Percentiles rank a stretch among this genome's conserved stretches.
Conservation (phyloP, 2,113 vertebrate genomes). For the Leucosticte australis region DNA sequence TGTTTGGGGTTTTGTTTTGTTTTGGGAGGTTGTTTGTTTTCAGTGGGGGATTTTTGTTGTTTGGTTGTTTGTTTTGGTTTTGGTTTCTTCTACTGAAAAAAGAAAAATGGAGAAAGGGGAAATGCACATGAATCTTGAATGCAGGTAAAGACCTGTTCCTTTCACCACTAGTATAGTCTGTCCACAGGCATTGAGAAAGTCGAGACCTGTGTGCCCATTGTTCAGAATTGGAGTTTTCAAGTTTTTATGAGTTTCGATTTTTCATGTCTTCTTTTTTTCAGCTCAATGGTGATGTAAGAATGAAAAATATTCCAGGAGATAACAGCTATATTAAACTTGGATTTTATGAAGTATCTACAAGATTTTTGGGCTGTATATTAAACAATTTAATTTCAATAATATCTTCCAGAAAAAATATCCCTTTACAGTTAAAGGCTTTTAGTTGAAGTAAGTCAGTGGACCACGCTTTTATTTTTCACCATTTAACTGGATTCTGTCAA, state of each 20-base stretch:
- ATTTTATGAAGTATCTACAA: not conserved
- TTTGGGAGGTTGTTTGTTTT: not conserved
- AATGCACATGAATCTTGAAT: not conserved
- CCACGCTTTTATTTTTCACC: not conserved
- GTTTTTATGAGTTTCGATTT: not conserved
- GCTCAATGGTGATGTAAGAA: not conserved
- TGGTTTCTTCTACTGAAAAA: not conserved
- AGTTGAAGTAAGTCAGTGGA: not conserved
- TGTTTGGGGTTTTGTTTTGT: not conserved
- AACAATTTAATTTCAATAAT: not conserved
- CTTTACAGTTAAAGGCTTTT: not conserved
- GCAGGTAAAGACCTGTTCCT: not conserved
- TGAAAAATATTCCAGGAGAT: not conserved
- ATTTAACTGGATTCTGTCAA: not conserved
- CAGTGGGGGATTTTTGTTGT: not conserved
- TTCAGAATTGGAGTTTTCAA: not conserved
- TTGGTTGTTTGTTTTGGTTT: not conserved
- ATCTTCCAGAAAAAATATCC: not conserved
- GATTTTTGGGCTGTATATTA: not conserved
- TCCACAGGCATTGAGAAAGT: not conserved
- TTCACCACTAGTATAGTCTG: not conserved
- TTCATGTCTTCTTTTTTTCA: not conserved
- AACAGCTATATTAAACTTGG: not conserved
- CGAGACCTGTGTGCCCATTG: not conserved
- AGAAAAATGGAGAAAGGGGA: not conserved